Base-by-base conservation (phyloP, 2,888 invertebrate species). In the Diplolepis rosae region DNA sequence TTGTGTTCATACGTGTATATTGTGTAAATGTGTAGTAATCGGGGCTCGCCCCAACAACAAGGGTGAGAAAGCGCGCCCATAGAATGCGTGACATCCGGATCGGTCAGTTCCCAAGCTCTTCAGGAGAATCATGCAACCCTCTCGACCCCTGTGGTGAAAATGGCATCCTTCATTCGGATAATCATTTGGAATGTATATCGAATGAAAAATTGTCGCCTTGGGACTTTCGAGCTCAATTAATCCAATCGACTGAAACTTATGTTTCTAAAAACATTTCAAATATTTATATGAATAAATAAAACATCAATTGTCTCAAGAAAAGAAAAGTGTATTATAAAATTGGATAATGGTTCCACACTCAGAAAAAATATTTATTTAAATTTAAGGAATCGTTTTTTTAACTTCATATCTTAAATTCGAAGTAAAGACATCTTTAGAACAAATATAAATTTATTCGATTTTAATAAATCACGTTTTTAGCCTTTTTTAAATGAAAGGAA, bases 61-160 rank as follows among this genome's bases (percentile, higher is more conserved):
- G 84, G 82, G 83, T 81, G 83, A 83, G 83, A 84, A 82, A 79
- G 78, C 82, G 69, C 75, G 78, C 74, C 66, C 71, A 72, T 77
- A 81, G 77, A 76, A 83, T 80, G 80, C 80, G 80, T 82, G 80
- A 83, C 83, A 83, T 84, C 82, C 80, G 82, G 81, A 81, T 79
- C 80, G 81, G 79, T 83, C 84, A 81, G 82, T 85, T 85, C 82
- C 81, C 84, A 83, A 83, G 81, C 76, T 76, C 71, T 77, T 70
- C 70, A 66, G 65, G 48, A 61, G 39, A 35, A 61, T 61, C 61
- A 61, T 39, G 68, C 72, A 76, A 74, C 74, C 77, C 74, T 77
- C 73, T 77, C 74, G 22, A 69, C 69, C 66, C 73, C 69, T 69
- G 42, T 70, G 71, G 61, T 70, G 71, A 74, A 72, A 66, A 68